phyloP scores from a whole-genome alignment of 2,113 vertebrate genomes.

The Rhinolophus sinicus region DNA sequence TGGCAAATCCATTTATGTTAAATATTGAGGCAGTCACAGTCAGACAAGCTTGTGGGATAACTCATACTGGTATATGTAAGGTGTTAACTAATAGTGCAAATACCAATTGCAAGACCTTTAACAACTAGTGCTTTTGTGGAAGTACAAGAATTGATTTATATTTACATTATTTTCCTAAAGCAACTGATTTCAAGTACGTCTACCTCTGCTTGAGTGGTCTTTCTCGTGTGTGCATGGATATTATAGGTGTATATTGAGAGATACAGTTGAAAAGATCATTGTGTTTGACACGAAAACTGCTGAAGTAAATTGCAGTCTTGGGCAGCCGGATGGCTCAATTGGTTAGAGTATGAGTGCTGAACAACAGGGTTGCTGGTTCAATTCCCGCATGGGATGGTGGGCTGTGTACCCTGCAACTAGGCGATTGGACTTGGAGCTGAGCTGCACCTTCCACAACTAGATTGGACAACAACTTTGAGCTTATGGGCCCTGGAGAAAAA shows the following conservation, averaged over 20 bases:
- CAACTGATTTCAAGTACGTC: not conserved
- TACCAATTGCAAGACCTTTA: not conserved
- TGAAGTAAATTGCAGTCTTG: not conserved
- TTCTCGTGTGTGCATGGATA: not conserved
- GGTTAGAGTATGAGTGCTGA: too few species aligned
- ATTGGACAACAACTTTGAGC: too few species aligned
- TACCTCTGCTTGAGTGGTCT: not conserved
- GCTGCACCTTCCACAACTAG: too few species aligned
- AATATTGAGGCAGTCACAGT: not conserved
- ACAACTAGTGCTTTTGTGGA: not conserved
- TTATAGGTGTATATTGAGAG: not conserved
- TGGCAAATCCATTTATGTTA: conserved; percentile 39
- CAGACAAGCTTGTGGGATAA: not conserved
- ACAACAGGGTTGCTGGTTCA: too few species aligned
- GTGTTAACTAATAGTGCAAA: not conserved
- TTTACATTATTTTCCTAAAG: conserved; percentile 14
- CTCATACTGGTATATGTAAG: not conserved
- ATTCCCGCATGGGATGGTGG: too few species aligned
- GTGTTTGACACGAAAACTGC: conserved; percentile 43
- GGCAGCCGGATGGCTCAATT: too few species aligned
- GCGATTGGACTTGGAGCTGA: too few species aligned
- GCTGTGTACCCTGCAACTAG: too few species aligned
- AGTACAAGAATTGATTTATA: not conserved
- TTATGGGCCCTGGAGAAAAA: too few species aligned
- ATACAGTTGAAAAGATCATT: not conserved